Percentiles rank a stretch among this genome's conserved stretches.
Evolutionary conservation across 2,888 invertebrate genomes (phyloP).

Genomic region (Eristalis tenax): DNA sequence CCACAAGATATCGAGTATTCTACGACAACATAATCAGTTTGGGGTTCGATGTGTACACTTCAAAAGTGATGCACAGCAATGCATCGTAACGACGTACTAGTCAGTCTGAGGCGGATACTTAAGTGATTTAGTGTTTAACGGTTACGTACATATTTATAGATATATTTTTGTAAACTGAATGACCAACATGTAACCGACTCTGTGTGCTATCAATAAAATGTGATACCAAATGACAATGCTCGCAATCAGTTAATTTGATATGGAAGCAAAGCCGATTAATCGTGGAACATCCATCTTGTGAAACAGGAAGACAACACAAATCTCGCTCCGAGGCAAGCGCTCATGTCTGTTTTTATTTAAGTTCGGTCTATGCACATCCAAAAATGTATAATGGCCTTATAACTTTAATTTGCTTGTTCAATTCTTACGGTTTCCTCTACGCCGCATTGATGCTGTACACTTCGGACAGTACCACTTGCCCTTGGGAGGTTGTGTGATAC

Average conservation of each 20-base stretch:
- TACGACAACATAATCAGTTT: constrained; percentile 93
- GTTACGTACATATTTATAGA: background rate
- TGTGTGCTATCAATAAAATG: constrained; percentile 24
- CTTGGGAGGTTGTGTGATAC: constrained; percentile 96
- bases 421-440: constrained; percentile 91
- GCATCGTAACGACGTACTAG: background rate
- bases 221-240: constrained; percentile 21
- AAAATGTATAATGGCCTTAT: background rate
- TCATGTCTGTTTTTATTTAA: constrained; percentile 45
- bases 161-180: constrained; percentile 28
- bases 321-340: constrained; percentile 56
- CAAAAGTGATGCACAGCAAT: constrained; percentile 87
- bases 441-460: constrained; percentile 93
- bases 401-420: constrained; percentile 76
- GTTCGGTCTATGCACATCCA: constrained; percentile 2
- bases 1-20: constrained; percentile 90
- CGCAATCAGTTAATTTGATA: background rate
- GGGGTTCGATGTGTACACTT: constrained; percentile 92
- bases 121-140: background rate
- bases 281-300: background rate
- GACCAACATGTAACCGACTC: background rate
- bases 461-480: constrained; percentile 99
- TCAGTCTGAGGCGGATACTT: background rate
- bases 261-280: too few species aligned
- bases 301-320: background rate